Evolutionary conservation across 1,140 invertebrate genomes (phyloP), one percentile per base, ranked within the genome.

Genomic region (Leptinotarsa defecta): DNA sequence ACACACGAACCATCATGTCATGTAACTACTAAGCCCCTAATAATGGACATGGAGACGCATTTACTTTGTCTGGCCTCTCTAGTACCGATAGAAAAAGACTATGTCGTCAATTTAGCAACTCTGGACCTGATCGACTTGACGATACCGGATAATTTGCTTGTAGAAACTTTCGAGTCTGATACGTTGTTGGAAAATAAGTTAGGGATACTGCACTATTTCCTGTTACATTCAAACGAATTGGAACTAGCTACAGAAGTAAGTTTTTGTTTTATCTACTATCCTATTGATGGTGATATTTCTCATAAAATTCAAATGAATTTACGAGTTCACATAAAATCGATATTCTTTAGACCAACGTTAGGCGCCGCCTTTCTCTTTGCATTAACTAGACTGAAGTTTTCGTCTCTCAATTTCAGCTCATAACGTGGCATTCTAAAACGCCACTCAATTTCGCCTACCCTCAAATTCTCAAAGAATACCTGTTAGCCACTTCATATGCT

Each of bases 1-100:
- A 89, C 90, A 71, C 94, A 96, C 81, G 92, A 94, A 83, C 94
- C 94, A 0, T 91, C 90, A 75, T 94, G 93, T 80, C 94, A 95
- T 77, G 90, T 95, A 74, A 88, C 93, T 1, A 89, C 91, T 73
- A 88, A 88, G 0, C 87, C 90, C n/a, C 48, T 79, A 20, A 64
- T 82, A 49, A 73, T 90, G 6, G 85, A 87, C 22, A 87, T 87
- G 22, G 87, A 89, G 13, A 85, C 90, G 17, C 86, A 89, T 62
- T 87, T 90, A n/a, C 90, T 89, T 1, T 91, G 90, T 79, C 84
- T 93, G 6, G 89, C 92, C 13, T 90, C 91, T 4, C 79, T 92
- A 22, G 84, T 90, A 8, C 89, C 89, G 20, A 88, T 88, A 85
- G 88, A 88, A 0, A 70, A 70, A 57, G 83, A 90, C 78, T 85